phyloP scores from a whole-genome alignment of 2,113 vertebrate species.

The Lonchura striata region DNA sequence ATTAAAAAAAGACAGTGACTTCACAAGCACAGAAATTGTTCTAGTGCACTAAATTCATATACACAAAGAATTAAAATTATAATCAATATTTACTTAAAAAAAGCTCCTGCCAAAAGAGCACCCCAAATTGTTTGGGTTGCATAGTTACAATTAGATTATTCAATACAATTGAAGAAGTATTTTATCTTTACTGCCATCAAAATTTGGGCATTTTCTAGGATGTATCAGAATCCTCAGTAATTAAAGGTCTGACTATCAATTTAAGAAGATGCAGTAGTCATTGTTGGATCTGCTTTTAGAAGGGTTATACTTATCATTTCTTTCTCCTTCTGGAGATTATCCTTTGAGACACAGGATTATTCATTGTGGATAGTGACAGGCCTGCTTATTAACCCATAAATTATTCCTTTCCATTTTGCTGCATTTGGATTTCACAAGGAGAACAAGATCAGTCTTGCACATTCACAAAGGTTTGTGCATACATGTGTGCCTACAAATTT shows the following conservation, averaged over 20 bases:
- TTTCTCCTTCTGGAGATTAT: neutral
- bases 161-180: neutral
- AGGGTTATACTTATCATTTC: neutral
- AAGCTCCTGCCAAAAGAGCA: neutral
- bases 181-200: neutral
- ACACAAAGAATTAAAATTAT: neutral
- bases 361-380: neutral
- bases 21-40: neutral
- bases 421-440: neutral
- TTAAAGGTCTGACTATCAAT: neutral
- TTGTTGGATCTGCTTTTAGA: neutral
- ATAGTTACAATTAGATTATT: neutral
- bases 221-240: neutral
- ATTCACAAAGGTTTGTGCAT: neutral
- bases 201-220: neutral
- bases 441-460: neutral
- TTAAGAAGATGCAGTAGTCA: neutral
- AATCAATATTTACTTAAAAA: neutral
- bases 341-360: neutral
- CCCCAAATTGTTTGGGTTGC: neutral
- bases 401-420: neutral
- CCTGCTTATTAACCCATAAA: neutral
- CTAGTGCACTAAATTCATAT: neutral
- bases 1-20: neutral
- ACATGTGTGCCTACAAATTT: neutral